Evolutionary conservation across 2,797 vertebrate genomes (phyloP), one percentile per base, ranked within the genome.

Genomic region (Danionella dracula): DNA sequence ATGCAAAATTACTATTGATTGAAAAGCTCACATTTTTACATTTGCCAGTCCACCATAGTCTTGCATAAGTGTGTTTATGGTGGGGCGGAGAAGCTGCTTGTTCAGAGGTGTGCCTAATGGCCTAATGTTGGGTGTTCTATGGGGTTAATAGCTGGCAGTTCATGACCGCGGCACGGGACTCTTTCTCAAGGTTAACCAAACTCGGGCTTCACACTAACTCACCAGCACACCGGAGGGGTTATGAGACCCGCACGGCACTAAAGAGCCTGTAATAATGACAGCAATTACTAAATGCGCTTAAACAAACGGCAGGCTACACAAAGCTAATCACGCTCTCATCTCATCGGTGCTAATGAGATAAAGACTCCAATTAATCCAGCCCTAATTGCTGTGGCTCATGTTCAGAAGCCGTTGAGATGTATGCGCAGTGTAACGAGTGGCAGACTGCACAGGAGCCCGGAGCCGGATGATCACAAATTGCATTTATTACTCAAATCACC

Each of bases 281-380:
- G 93, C 93, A 94, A 97, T 97, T 96, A 95, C 88, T 85, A 90
- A 92, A 95, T 96, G 93, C 84, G 93, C 94, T 98, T 93, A 95
- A 97, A 94, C 94, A 95, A 98, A 97, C 92, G 93, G 91, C 91
- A 92, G 90, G 85, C 87, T 91, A 89, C 93, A 88, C 90, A 88
- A 96, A 95, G 91, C 95, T 96, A 94, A 97, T 98, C 95, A 96
- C 93, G 91, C 92, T 91, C 92, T 92, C 94, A 97, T 98, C 95
- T 93, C 93, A 96, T 95, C 92, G 93, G 81, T 93, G 90, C 94
- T 98, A 98, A 97, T 93, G 94, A 96, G 94, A 96, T 98, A 97
- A 97, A 98, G 94, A 96, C 94, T 93, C 92, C 93, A 97, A 97
- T 98, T 98, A 98, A 98, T 98, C 95, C 94, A 93, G 92, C 90